A percentile compares a stretch with the other conserved stretches of the same genome.
Evolutionary conservation across 2,113 vertebrate species (phyloP).

Genomic region (Chitala chitala): DNA sequence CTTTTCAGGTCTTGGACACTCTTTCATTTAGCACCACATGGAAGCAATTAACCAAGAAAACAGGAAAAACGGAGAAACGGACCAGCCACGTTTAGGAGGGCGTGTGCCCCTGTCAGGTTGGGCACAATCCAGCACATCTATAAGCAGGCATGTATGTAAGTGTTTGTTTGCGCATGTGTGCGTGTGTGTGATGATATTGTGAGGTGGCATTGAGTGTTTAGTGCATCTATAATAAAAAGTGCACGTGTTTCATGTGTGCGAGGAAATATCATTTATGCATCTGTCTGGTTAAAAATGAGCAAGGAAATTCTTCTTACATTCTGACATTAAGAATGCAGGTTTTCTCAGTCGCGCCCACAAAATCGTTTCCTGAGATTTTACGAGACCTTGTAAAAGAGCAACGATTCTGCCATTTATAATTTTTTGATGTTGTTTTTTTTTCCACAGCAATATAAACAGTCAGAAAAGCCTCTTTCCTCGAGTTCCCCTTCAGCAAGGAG

Average conservation of each 20-base stretch:
- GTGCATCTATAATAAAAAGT: no score
- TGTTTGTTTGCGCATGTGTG: background rate
- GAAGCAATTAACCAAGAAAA: background rate
- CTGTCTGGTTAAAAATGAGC: no score
- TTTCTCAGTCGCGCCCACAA: background rate
- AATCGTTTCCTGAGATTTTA: background rate
- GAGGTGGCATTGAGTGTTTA: no score
- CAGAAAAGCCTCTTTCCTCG: background rate
- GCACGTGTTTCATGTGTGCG: no score
- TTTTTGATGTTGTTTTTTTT: background rate
- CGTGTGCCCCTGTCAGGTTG: no score
- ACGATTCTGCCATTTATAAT: background rate
- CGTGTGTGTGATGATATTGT: background rate
- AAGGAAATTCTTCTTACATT: background rate
- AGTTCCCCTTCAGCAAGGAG: background rate
- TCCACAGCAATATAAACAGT: slow-evolving; percentile 5
- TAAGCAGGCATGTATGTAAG: no score
- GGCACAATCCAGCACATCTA: no score
- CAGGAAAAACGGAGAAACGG: background rate
- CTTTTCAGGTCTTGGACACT: no score
- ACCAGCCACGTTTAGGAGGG: background rate
- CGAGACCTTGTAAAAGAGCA: background rate
- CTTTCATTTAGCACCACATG: background rate
- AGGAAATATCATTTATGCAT: no score
- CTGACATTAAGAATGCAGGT: background rate